Conservation (phyloP, 2,797 vertebrate species). For the Xerus rutilus region DNA sequence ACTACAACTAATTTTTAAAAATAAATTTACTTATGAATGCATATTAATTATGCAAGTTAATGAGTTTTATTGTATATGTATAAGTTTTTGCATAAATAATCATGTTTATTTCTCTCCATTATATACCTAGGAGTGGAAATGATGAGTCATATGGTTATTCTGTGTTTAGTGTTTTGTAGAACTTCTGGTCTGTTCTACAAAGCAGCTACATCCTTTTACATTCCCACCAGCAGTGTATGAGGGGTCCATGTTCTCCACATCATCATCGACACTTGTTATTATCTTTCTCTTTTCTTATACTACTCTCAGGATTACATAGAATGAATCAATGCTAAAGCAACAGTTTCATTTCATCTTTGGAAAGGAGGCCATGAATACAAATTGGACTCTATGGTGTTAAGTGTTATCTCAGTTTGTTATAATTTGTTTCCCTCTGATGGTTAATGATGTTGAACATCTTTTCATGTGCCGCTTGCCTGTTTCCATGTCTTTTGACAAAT, state of each 20-base stretch:
- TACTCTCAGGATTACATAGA: background rate
- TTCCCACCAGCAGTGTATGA: background rate
- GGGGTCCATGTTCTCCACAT: background rate
- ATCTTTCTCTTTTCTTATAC: slow-evolving; percentile 9
- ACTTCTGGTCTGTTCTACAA: background rate
- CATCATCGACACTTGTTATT: slow-evolving; percentile 18
- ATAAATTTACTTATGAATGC: background rate
- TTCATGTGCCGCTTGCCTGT: background rate
- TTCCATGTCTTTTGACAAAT: slow-evolving; percentile 42
- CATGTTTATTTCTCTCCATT: slow-evolving; percentile 31
- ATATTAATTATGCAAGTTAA: background rate
- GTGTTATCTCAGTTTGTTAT: background rate
- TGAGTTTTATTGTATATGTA: background rate
- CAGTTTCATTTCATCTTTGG: slow-evolving; percentile 38
- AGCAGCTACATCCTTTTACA: background rate
- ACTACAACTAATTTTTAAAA: background rate
- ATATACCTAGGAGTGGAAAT: background rate
- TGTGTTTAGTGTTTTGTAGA: slow-evolving; percentile 35
- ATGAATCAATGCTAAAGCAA: slow-evolving; percentile 26
- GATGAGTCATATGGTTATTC: background rate
- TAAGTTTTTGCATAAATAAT: slow-evolving; percentile 3
- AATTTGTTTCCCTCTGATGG: background rate
- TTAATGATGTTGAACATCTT: background rate
- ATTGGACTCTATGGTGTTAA: background rate
- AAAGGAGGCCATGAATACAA: slow-evolving; percentile 57